Percentiles rank a stretch among this genome's conserved stretches.
Evolutionary conservation across 2,888 invertebrate species (phyloP).

Genomic region (Caenorhabditis wallacei): DNA sequence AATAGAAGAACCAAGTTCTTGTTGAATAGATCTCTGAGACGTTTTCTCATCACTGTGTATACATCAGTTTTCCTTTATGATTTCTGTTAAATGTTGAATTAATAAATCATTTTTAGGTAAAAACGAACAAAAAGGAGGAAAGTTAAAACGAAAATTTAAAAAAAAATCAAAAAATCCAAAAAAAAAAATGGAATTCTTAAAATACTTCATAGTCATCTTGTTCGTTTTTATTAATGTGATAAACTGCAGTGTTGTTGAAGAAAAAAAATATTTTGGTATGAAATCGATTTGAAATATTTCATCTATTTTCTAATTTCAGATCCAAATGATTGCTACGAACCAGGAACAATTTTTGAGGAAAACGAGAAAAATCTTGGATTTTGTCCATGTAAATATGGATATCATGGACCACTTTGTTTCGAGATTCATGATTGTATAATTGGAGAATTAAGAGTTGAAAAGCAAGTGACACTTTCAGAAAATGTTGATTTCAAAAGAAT

Average conservation of each 20-base stretch:
- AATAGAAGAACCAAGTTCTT: not conserved
- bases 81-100: no score
- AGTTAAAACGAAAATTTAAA: no score
- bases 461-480: constrained; percentile 26
- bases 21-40: constrained; percentile 3
- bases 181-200: no score
- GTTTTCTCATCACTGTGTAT: not conserved
- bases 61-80: no score
- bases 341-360: constrained; percentile 48
- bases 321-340: constrained; percentile 53
- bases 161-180: no score
- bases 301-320: constrained; percentile 21
- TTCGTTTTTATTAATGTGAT: no score
- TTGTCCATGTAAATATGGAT: constrained; percentile 58
- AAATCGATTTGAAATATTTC: not conserved
- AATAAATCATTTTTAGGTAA: no score
- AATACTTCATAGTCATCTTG: no score
- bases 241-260: no score
- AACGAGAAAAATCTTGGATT: constrained; percentile 40
- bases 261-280: constrained; percentile 9
- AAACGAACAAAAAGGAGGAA: no score
- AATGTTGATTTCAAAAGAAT: not conserved
- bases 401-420: constrained; percentile 41
- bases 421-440: constrained; percentile 50
- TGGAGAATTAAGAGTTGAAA: constrained; percentile 44